Base-by-base conservation (phyloP, 2,888 invertebrate species). In the Gerris lacustris region DNA sequence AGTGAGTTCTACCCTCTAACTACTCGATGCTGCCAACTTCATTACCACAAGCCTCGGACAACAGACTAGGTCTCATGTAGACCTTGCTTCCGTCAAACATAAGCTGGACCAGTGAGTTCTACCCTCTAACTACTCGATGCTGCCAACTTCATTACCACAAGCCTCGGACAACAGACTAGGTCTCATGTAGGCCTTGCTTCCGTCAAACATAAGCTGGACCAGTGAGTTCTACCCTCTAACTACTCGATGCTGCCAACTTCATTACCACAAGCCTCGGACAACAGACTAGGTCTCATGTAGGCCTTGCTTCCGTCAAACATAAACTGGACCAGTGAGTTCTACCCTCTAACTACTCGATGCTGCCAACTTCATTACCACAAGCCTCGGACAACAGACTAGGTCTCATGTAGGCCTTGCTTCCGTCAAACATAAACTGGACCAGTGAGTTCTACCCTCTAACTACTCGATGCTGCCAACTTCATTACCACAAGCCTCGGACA, bases 1-100 rank as follows among this genome's bases (percentile, higher is more conserved):
- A 68, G 47, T 47, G 18, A 45, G 45, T 68, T 68, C 45, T 68
- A 15, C 68, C 47, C 62, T 62, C 31, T 31, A 90, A 79, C 82
- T 96, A 4, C 83, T 94, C n/a, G 84, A 86, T 74, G 90, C 90
- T 7, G 95, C 96, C 0, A 84, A 90, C 71, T 96, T 85, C 79
- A 96, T 97, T 75, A 92, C 91, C 74, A 82, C 85, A 71, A 85
- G 86, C 77, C 82, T 96, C 44, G 86, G 86, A 9, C 87, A 89
- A 79, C 83, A 84, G 6, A 87, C 91, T 0, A 87, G 87, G 69
- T 94, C 94, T 0, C 88, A 86, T 80, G 89, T 88, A 0, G 88
- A 87, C n/a, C 68, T 67, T 64, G 77, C 76, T 0, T 9, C 74
- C 17, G n/a, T 11, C 9, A 70, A 70, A 6, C 43, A 63, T 47